Evolutionary conservation across 2,888 invertebrate species (phyloP).

Genomic region (Dinocampus coccinellae): DNA sequence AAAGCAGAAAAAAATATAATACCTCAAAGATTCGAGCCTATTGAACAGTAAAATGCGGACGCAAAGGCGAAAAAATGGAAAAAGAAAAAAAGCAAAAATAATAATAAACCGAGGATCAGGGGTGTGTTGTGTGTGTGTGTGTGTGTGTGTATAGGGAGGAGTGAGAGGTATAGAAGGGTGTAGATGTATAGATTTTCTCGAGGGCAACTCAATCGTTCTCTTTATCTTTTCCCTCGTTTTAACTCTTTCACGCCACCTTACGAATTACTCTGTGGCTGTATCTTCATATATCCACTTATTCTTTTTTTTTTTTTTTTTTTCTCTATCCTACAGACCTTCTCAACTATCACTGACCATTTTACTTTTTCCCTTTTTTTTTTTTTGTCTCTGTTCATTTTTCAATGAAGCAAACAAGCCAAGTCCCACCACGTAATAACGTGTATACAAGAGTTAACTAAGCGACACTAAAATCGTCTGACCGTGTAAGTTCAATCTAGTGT

Average conservation of each 20-base stretch:
- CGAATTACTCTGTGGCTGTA: background rate
- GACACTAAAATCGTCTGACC: constrained; percentile 30
- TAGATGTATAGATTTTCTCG: background rate
- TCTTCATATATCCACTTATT: background rate
- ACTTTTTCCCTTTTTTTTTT: constrained; percentile 19
- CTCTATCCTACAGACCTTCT: too few species aligned
- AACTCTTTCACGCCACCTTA: constrained; percentile 13
- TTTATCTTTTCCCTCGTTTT: constrained; percentile 21
- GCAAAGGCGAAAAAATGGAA: background rate
- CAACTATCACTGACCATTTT: constrained; percentile 14
- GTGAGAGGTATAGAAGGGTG: too few species aligned
- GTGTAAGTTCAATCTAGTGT: constrained; percentile 45
- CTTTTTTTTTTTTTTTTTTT: background rate
- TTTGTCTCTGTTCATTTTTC: constrained; percentile 23
- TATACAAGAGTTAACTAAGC: constrained; percentile 26
- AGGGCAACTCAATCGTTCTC: constrained; percentile 14
- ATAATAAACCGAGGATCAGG: background rate
- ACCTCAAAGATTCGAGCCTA: background rate
- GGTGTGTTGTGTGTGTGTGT: too few species aligned
- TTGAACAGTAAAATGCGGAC: background rate
- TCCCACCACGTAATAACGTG: background rate
- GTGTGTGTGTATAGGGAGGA: too few species aligned
- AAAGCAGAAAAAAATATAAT: background rate
- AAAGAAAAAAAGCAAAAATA: background rate
- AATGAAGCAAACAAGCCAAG: constrained; percentile 27